Evolutionary conservation across 1,140 invertebrate species (phyloP).

Genomic region (Hydropsyche tenuis): DNA sequence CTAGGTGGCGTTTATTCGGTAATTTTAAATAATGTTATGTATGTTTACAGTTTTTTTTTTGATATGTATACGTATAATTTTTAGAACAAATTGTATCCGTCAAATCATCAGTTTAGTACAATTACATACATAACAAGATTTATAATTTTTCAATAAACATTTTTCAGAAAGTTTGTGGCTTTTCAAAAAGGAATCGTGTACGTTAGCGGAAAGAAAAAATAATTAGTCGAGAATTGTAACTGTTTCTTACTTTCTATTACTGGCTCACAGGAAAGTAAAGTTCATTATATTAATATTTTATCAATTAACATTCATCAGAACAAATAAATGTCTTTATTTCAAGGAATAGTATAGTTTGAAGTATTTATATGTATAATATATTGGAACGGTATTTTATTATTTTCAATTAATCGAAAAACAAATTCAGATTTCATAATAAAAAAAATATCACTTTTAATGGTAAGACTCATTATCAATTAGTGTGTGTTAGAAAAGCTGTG

Average conservation of each 20-base stretch:
- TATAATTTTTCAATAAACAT: background rate
- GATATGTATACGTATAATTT: slow-evolving; percentile 6
- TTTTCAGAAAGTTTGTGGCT: background rate
- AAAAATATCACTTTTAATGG: background rate
- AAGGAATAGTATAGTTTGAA: background rate
- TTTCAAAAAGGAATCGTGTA: background rate
- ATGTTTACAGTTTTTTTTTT: background rate
- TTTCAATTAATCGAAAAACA: background rate
- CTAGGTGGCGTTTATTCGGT: background rate
- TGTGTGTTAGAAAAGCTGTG: slow-evolving; percentile 2
- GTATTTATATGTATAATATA: background rate
- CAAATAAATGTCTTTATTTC: background rate
- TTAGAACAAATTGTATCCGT: background rate
- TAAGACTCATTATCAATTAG: background rate
- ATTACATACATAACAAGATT: background rate
- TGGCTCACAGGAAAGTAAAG: slow-evolving; percentile 1
- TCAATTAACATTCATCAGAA: background rate
- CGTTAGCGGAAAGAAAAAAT: background rate
- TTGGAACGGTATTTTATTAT: background rate
- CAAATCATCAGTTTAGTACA: background rate
- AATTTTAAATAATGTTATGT: slow-evolving; percentile 11
- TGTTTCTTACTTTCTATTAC: background rate
- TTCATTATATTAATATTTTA: background rate
- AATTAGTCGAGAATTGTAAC: background rate
- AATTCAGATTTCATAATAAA: background rate